Percentiles rank a stretch among this genome's conserved stretches.
These are phyloP conservation scores for Cherax quadricarinatus DNA, from an alignment of 1,140 invertebrate species.

Conservation along the genomic window DNA sequence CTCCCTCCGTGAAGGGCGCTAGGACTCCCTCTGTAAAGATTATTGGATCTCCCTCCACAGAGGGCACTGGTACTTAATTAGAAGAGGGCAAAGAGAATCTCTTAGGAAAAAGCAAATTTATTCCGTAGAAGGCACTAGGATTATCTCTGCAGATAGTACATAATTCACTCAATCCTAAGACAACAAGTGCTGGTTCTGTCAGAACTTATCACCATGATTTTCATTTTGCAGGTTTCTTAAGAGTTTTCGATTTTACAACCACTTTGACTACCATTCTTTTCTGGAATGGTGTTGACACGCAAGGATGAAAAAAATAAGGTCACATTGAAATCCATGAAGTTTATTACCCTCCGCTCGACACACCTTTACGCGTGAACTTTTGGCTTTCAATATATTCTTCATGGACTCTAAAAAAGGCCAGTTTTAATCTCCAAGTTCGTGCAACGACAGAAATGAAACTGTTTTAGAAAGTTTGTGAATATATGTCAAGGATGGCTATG, in stretches of 20 bases:
- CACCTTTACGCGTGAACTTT: constrained; percentile 16
- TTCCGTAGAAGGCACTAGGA: too few relatives aligned
- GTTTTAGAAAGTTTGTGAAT: constrained; percentile 1
- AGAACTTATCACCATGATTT: too few relatives aligned
- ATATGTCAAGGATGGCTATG: neutral
- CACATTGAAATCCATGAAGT: neutral
- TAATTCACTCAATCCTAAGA: too few relatives aligned
- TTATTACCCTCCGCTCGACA: neutral
- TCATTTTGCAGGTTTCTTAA: neutral
- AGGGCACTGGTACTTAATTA: too few relatives aligned
- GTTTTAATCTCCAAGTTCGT: constrained; percentile 8
- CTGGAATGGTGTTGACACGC: neutral
- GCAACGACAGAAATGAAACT: constrained; percentile 1
- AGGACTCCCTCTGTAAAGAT: too few relatives aligned
- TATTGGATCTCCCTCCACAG: too few relatives aligned
- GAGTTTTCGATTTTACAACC: neutral
- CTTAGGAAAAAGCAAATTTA: too few relatives aligned
- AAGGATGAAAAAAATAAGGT: neutral
- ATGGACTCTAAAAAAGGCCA: neutral
- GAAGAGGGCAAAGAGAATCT: too few relatives aligned
- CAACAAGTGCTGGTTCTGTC: too few relatives aligned
- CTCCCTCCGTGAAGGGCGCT: too few relatives aligned
- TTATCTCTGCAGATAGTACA: too few relatives aligned
- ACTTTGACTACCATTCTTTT: neutral
- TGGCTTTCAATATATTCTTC: neutral